Base-by-base conservation (phyloP, 1,140 invertebrate species). In the Scaptomyza pallida region DNA sequence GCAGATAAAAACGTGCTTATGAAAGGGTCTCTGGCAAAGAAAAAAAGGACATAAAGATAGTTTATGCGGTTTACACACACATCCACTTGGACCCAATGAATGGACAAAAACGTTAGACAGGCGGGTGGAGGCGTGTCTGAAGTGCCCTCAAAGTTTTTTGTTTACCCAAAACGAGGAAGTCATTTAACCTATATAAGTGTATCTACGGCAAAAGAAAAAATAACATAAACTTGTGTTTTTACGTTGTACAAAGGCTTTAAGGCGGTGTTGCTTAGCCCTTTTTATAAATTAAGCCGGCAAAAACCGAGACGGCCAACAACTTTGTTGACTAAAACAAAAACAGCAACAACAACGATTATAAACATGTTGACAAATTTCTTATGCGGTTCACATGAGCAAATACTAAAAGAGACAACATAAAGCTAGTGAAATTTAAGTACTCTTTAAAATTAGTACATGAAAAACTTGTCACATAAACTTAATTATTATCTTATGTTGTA, bases 1-100 rank as follows among this genome's bases (percentile, higher is more conserved):
- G 72, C 80, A 76, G 81, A 83, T 83, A 83, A 83, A 83, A 83
- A 79, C 72, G 80, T 79, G 80, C 72, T 85, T 85, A 76, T 83
- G 80, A 83, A 83, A 83, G 67, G 80, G 63, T 86, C 70, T 4
- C 19, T 4, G 4, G 26, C 26, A 30, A 9, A 30, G 9, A 9
- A 30, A 64, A 74, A 55, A 51, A 61, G 67, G 62, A 40, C 81
- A 73, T 70, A 74, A 68, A 85, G 76, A 83, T 83, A 85, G 80
- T 83, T 83, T 80, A 61, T 79, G 68, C 75, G 17, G 19, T 23
- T 13, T 51, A 17, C 43, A 65, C 33, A 35, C 12, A 37, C 47
- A 30, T 2, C 9, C 26, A 6, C 26, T 9, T 9, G 26, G n/a
- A n/a, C 26, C 26, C 26, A 30, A 30, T 30, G 26, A 30, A 30